Evolutionary conservation across 2,113 vertebrate species (phyloP).

Genomic region (Triplophysa siluroides): DNA sequence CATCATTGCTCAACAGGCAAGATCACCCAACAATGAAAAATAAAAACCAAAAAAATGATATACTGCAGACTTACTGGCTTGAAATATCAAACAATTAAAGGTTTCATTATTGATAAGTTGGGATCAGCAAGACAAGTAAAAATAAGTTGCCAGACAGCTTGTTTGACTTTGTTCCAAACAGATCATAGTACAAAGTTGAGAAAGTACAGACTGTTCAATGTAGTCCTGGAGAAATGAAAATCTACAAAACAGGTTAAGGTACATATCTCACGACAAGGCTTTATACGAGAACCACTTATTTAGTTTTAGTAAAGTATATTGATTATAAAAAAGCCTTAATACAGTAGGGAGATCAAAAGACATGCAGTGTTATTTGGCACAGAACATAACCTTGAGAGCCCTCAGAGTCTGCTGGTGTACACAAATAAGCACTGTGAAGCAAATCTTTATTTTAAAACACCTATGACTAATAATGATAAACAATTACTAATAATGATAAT

Average conservation of each 20-base stretch:
- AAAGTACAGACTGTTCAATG: background rate
- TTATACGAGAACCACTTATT: background rate
- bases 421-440: too few species aligned
- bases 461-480: too few species aligned
- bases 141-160: background rate
- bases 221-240: too few species aligned
- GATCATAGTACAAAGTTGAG: too few species aligned
- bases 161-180: background rate
- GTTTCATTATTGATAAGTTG: background rate
- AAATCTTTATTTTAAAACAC: too few species aligned
- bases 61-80: background rate
- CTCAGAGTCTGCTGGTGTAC: too few species aligned
- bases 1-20: conserved; percentile 12
- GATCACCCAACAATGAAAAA: background rate
- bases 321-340: too few species aligned
- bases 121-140: background rate
- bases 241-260: too few species aligned
- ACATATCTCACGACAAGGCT: background rate
- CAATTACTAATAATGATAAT: too few species aligned
- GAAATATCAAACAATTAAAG: background rate
- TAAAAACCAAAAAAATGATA: background rate
- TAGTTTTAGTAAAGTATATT: background rate
- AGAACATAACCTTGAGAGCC: too few species aligned
- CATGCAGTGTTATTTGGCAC: too few species aligned
- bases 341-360: too few species aligned